A percentile compares a stretch with the other conserved stretches of the same genome.
Conservation (phyloP, 2,888 invertebrate genomes). For the Pachycephus smyrnensis region DNA sequence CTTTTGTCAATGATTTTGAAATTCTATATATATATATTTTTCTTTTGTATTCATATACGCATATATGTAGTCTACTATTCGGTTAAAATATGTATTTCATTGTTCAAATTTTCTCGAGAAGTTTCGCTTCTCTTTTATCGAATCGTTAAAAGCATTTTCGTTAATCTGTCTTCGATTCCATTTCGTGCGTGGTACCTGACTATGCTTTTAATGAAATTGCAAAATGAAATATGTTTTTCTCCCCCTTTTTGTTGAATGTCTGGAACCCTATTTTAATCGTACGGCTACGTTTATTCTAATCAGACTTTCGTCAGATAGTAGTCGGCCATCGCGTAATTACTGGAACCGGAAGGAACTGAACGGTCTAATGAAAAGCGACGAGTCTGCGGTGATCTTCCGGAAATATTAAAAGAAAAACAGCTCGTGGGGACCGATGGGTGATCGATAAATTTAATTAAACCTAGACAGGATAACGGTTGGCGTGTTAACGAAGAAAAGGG, state of each 20-base stretch:
- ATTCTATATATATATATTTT: background rate
- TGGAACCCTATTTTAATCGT: background rate
- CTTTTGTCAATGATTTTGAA: background rate
- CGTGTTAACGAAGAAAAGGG: conserved; percentile 4
- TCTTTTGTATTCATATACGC: background rate
- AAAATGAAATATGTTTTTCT: background rate
- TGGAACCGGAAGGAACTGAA: background rate
- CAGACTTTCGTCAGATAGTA: background rate
- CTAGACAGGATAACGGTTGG: background rate
- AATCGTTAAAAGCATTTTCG: background rate
- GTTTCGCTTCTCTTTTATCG: background rate
- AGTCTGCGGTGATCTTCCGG: background rate
- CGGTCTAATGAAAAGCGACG: background rate
- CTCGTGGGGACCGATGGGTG: background rate
- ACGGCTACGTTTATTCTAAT: background rate
- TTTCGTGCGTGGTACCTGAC: background rate
- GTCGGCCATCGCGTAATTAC: background rate
- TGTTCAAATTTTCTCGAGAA: background rate
- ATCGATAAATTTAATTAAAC: conserved; percentile 18
- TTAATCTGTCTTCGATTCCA: background rate
- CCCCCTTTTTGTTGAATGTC: background rate
- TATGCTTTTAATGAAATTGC: no score
- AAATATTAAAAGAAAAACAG: background rate
- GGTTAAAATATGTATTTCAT: background rate
- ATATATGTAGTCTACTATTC: background rate